Evolutionary conservation across 2,797 vertebrate species (phyloP).

Genomic region (Geotrypetes seraphini): DNA sequence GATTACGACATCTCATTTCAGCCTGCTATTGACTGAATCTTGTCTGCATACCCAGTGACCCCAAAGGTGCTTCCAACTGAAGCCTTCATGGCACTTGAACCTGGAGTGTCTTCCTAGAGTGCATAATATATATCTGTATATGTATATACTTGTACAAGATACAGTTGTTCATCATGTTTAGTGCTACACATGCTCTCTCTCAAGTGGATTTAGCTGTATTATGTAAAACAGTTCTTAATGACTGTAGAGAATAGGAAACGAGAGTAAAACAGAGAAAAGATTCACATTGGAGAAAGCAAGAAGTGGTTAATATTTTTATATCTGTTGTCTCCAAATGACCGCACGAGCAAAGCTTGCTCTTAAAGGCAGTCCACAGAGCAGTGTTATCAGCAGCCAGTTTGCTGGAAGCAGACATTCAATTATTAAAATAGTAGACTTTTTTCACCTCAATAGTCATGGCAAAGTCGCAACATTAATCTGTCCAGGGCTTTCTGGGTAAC

Average conservation of each 20-base stretch:
- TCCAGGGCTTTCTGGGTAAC: conserved; percentile 66
- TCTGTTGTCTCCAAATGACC: conserved; percentile 35
- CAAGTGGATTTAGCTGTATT: conserved; percentile 10
- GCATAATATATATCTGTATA: no score
- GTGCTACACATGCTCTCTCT: conserved; percentile 9
- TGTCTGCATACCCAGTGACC: conserved; percentile 44
- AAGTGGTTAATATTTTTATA: conserved; percentile 29
- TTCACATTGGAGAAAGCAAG: not conserved
- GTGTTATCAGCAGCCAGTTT: conserved; percentile 49
- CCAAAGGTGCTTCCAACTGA: conserved; percentile 34
- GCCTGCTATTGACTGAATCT: conserved; percentile 67
- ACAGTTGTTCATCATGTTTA: conserved; percentile 17
- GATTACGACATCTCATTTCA: conserved; percentile 75
- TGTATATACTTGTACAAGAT: conserved; percentile 36
- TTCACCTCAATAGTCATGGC: conserved; percentile 43
- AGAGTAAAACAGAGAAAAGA: conserved; percentile 1
- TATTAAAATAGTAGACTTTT: conserved; percentile 67
- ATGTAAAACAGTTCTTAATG: conserved; percentile 19
- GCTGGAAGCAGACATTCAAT: conserved; percentile 63
- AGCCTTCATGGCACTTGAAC: conserved; percentile 58
- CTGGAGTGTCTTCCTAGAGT: conserved; percentile 41
- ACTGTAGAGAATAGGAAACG: not conserved
- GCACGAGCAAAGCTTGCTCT: conserved; percentile 22
- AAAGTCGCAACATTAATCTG: conserved; percentile 76
- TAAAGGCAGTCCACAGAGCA: conserved; percentile 35